These are phyloP conservation scores for Limnephilus rhombicus DNA, from an alignment of 2,888 invertebrate genomes.

Conservation along the genomic window DNA sequence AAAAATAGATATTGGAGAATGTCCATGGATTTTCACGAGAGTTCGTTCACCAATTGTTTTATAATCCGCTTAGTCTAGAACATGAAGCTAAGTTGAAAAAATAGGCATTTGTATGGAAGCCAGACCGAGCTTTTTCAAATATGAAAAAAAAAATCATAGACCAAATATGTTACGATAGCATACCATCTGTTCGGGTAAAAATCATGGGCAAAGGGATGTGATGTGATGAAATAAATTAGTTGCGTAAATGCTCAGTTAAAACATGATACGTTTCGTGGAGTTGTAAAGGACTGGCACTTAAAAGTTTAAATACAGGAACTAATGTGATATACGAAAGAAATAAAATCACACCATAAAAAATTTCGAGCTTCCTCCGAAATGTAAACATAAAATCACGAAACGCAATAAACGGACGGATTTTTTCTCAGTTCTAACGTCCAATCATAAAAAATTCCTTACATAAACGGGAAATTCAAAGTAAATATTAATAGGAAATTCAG, in stretches of 20 bases:
- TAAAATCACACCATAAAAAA: constrained; percentile 23
- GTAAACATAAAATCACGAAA: constrained; percentile 24
- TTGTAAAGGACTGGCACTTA: not conserved
- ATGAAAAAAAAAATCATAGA: not conserved
- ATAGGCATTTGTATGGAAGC: not conserved
- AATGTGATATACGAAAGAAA: constrained; percentile 16
- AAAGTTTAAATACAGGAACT: not conserved
- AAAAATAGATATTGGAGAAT: not conserved
- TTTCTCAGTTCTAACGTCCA: constrained; percentile 10
- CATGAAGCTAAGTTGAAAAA: not conserved
- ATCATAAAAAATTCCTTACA: constrained; percentile 26
- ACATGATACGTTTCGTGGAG: not conserved
- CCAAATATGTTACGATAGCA: not conserved
- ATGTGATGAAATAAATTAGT: not conserved
- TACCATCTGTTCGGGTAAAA: not conserved
- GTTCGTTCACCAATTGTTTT: not conserved
- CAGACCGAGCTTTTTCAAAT: not conserved
- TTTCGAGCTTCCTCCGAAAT: not conserved
- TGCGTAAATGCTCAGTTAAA: not conserved
- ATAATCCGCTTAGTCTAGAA: not conserved
- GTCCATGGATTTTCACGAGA: not conserved
- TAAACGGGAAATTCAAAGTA: constrained; percentile 21
- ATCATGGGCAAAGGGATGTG: not conserved
- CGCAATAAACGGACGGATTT: constrained; percentile 36
- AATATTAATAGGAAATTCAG: constrained; percentile 20